phyloP scores from a whole-genome alignment of 1,140 invertebrate species.

The Lerema accius region DNA sequence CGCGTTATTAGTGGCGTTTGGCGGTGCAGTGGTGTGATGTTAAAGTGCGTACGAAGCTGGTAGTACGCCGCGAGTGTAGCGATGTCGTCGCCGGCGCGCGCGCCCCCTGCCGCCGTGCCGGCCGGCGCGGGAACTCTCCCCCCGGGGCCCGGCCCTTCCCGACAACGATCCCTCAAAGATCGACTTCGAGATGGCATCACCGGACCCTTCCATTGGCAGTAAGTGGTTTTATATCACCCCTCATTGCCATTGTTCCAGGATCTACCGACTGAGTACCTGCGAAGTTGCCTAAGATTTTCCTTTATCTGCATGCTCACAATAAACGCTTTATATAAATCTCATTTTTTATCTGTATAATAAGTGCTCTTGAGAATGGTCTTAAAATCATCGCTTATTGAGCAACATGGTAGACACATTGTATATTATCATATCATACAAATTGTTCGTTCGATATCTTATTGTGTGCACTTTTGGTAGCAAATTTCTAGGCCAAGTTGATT shows the following conservation, averaged over 20 bases:
- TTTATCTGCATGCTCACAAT: constrained; percentile 20
- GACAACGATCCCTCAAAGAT: constrained; percentile 87
- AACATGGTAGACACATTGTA: not conserved
- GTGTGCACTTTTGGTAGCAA: no score
- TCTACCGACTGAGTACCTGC: constrained; percentile 3
- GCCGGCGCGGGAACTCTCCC: constrained; percentile 72
- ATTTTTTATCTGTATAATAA: constrained; percentile 31
- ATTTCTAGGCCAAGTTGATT: no score
- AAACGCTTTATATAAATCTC: constrained; percentile 31
- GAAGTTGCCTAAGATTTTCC: constrained; percentile 11
- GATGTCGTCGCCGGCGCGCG: constrained; percentile 76
- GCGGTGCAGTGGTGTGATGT: constrained; percentile 66
- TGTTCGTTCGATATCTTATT: no score
- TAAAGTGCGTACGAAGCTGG: constrained; percentile 52
- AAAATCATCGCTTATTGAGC: constrained; percentile 24
- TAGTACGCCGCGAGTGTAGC: constrained; percentile 50
- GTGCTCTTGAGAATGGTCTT: constrained; percentile 32
- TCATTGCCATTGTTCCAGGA: constrained; percentile 31
- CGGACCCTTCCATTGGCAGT: constrained; percentile 90
- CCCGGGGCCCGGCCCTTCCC: constrained; percentile 84
- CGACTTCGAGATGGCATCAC: constrained; percentile 89
- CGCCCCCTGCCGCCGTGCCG: constrained; percentile 63
- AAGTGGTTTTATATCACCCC: constrained; percentile 78
- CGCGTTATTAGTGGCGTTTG: constrained; percentile 69
- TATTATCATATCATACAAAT: no score